phyloP scores from a whole-genome alignment of 2,888 invertebrate genomes.

The Stenichneumon culpator region DNA sequence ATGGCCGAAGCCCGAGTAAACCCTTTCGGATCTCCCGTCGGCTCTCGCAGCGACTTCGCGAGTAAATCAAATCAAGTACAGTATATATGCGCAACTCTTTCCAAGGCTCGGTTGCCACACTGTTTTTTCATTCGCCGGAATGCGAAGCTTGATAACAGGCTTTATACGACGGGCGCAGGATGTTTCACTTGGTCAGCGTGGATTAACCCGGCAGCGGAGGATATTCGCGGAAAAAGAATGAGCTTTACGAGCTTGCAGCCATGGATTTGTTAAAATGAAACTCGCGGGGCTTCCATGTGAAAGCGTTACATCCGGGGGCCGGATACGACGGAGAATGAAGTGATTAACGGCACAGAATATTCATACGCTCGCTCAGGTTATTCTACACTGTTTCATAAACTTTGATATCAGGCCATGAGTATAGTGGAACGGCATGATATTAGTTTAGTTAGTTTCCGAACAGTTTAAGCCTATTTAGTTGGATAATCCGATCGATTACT shows the following conservation, averaged over 20 bases:
- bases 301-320: background rate
- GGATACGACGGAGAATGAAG: background rate
- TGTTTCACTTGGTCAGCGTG: background rate
- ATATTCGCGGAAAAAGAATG: background rate
- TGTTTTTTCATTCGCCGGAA: background rate
- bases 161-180: background rate
- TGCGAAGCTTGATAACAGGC: background rate
- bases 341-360: background rate
- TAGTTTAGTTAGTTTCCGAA: background rate
- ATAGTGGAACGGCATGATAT: background rate
- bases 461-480: background rate
- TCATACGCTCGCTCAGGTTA: background rate
- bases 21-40: background rate
- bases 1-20: background rate
- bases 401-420: background rate
- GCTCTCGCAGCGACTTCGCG: background rate
- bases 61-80: background rate
- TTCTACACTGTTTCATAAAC: background rate
- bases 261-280: background rate
- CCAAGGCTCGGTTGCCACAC: too few species aligned
- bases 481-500: background rate
- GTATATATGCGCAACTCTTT: background rate
- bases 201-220: background rate
- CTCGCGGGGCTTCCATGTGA: background rate
- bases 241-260: background rate